Base-by-base conservation (phyloP, 2,888 invertebrate species). In the Apamea epomidion region DNA sequence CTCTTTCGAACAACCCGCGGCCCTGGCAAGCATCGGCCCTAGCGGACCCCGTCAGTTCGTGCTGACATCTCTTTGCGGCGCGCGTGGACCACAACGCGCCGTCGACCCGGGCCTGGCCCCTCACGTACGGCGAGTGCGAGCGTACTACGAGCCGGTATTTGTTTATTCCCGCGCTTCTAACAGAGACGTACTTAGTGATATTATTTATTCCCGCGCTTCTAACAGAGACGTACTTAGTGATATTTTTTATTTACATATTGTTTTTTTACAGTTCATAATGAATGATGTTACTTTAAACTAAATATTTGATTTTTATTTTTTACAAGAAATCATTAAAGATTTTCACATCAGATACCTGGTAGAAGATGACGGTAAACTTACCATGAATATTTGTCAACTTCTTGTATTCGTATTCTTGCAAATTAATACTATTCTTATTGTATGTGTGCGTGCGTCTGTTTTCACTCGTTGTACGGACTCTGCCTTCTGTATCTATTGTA, bases 401-500 rank as follows among this genome's bases (percentile, higher is more conserved):
- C n/a, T 10, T n/a, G 18, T 18, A 32, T 12, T 51, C 4, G 12
- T 21, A 32, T 51, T 51, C 32, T 51, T 70, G 5, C 25, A 51
- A 32, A 32, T 25, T 5, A 51, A 32, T 37, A 51, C 1, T 16
- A 32, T 37, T 37, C 2, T 37, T 37, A n/a, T 71, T 51, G 0
- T 29, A 14, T 45, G 18, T 32, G 54, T 12, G 65, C 2, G 7
- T 45, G 18, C 21, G n/a, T 18, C 4, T 45, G 16, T 14, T 65
- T 2, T 32, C 8, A 3, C 18, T 42, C 8, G 14, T 29, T 16
- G 60, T 8, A 4, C 14, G 1, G 0, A 81, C n/a, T 16, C 0
- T 14, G 16, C 29, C 78, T 77, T 83, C 83, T 83, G 69, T 12
- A 29, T 6, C 0, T 37, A 4, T 10, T 32, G n/a, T 77, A 8